Percentiles rank a stretch among this genome's conserved stretches.
Evolutionary conservation across 2,888 invertebrate species (phyloP).

Genomic region (Trypoxylon attenuatum): DNA sequence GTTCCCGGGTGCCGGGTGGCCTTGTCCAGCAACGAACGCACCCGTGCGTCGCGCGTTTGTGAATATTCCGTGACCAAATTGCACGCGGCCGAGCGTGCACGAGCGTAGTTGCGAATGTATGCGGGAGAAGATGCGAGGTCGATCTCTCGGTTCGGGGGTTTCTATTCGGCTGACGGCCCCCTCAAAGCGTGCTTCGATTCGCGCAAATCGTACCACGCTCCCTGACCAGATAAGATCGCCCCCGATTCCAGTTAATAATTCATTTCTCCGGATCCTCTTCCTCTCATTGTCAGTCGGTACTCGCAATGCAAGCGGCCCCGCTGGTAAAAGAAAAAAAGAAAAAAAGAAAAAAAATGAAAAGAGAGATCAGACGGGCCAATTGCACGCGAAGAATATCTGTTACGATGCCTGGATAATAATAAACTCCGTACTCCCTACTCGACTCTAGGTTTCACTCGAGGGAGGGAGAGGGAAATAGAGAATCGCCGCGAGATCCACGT

Average conservation of each 20-base stretch:
- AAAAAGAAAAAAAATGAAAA: no score
- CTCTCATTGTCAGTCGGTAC: no score
- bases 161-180: neutral
- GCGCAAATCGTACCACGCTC: conserved; percentile 22
- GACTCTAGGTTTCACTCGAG: no score
- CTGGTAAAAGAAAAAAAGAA: no score
- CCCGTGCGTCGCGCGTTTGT: neutral
- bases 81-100: no score
- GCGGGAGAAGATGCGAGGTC: no score
- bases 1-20: neutral
- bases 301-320: no score
- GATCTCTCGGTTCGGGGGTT: neutral
- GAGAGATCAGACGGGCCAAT: conserved; percentile 11
- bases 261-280: conserved; percentile 4
- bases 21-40: neutral
- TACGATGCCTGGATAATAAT: no score
- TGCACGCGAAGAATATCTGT: conserved; percentile 7
- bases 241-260: conserved; percentile 33
- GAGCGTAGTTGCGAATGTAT: no score
- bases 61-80: conserved; percentile 18
- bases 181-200: conserved; percentile 5
- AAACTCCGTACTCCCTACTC: no score
- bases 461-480: no score
- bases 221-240: conserved; percentile 37
- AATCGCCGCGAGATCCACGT: no score